Percentiles rank a stretch among this genome's conserved stretches.
Evolutionary conservation across 2,888 invertebrate species (phyloP).

Genomic region (Megastigmus dorsalis): DNA sequence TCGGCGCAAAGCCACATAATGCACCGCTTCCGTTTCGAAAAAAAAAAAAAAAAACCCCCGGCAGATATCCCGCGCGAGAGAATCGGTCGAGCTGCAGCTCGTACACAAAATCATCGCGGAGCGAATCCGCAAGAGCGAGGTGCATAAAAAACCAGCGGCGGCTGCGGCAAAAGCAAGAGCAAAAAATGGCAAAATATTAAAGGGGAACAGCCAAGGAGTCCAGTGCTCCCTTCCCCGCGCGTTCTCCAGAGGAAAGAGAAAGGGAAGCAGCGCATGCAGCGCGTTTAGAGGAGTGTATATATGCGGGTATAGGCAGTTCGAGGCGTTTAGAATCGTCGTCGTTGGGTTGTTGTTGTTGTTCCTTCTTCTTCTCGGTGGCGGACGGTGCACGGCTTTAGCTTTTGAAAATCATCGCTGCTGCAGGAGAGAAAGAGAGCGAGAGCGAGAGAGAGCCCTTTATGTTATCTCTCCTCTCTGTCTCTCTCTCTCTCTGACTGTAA

Average conservation of each 20-base stretch:
- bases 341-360: slow-evolving; percentile 19
- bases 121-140: not conserved
- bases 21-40: not conserved
- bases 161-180: too few relatives aligned
- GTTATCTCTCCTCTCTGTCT: slow-evolving; percentile 48
- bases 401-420: slow-evolving; percentile 47
- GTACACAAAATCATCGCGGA: slow-evolving; percentile 21
- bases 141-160: slow-evolving; percentile 13
- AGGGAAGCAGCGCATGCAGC: not conserved
- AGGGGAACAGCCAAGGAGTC: not conserved
- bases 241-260: not conserved
- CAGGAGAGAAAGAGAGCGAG: too few relatives aligned
- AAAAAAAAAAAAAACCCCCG: not conserved
- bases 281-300: not conserved
- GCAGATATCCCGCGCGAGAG: not conserved
- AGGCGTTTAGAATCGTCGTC: slow-evolving; percentile 18
- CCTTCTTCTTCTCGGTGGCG: too few relatives aligned
- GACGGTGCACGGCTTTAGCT: slow-evolving; percentile 20
- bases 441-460: slow-evolving; percentile 49
- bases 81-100: not conserved
- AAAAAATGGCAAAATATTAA: too few relatives aligned
- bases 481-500: slow-evolving; percentile 52
- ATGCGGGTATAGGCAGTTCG: not conserved
- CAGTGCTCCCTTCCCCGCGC: not conserved
- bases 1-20: not conserved